These are phyloP conservation scores for Keiferia lycopersicella DNA, from an alignment of 2,888 invertebrate genomes.

Conservation along the genomic window DNA sequence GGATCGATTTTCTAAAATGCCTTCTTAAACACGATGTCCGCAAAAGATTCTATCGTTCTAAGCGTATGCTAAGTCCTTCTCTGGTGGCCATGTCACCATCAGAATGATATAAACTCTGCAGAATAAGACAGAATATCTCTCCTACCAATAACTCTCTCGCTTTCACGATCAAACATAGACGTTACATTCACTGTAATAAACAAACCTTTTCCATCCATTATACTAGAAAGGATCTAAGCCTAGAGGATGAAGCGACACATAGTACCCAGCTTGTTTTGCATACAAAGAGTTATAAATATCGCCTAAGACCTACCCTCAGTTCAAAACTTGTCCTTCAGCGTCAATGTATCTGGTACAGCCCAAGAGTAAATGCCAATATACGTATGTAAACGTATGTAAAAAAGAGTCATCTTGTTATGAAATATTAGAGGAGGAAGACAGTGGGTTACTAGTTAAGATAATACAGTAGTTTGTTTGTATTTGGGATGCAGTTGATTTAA, in stretches of 20 bases:
- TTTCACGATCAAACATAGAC: slow-evolving; percentile 21
- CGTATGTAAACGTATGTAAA: slow-evolving; percentile 77
- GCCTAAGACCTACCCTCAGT: slow-evolving; percentile 61
- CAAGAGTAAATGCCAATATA: slow-evolving; percentile 60
- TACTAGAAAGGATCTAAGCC: slow-evolving; percentile 18
- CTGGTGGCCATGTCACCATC: slow-evolving; percentile 17
- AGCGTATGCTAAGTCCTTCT: slow-evolving; percentile 13
- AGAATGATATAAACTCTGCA: slow-evolving; percentile 11
- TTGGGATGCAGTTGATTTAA: slow-evolving; percentile 32
- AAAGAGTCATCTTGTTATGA: slow-evolving; percentile 60
- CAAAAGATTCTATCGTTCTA: neutral
- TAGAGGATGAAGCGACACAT: slow-evolving; percentile 56
- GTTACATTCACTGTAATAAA: slow-evolving; percentile 19
- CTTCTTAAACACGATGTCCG: neutral
- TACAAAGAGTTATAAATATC: slow-evolving; percentile 81
- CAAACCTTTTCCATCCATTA: slow-evolving; percentile 21
- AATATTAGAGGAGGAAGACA: slow-evolving; percentile 46
- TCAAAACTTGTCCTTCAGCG: slow-evolving; percentile 57
- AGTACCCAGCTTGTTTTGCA: slow-evolving; percentile 68
- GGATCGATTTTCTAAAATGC: neutral
- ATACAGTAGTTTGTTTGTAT: slow-evolving; percentile 45
- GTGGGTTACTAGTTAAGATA: slow-evolving; percentile 41
- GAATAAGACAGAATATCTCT: slow-evolving; percentile 14
- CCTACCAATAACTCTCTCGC: slow-evolving; percentile 12
- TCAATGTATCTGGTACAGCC: neutral